A percentile compares a stretch with the other conserved stretches of the same genome.
Evolutionary conservation across 2,888 invertebrate genomes (phyloP).

Genomic region (Pheosia tremula): DNA sequence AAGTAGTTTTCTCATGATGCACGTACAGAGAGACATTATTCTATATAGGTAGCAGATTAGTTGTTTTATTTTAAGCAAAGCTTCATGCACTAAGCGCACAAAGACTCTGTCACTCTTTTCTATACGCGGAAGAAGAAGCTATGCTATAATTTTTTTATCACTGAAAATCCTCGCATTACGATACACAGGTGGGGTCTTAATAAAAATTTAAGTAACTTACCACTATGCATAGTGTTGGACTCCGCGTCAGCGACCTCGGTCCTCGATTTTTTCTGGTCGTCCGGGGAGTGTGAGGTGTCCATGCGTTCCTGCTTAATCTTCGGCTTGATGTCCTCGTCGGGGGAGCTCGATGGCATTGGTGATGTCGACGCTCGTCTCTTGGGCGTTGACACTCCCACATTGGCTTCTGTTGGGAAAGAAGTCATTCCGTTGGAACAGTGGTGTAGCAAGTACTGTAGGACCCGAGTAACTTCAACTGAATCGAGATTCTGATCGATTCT

Average conservation of each 20-base stretch:
- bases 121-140: no score
- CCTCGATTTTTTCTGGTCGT: constrained; percentile 89
- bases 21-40: no score
- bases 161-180: no score
- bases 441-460: no score
- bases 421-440: constrained; percentile 6
- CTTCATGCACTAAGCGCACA: no score
- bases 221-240: constrained; percentile 95
- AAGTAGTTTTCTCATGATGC: no score
- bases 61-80: no score
- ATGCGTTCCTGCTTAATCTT: constrained; percentile 88
- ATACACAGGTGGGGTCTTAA: neutral
- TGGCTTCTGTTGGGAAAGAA: constrained; percentile 55
- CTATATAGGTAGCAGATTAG: no score
- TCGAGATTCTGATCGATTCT: no score
- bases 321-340: constrained; percentile 80
- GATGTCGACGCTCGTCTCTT: constrained; percentile 85
- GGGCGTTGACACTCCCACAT: constrained; percentile 85
- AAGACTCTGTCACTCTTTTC: no score
- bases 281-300: constrained; percentile 87
- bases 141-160: no score
- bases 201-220: constrained; percentile 81
- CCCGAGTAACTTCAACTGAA: no score
- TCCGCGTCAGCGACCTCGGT: constrained; percentile 94
- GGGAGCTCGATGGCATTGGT: constrained; percentile 80